A percentile compares a stretch with the other conserved stretches of the same genome.
Evolutionary conservation across 2,888 invertebrate species (phyloP).

Genomic region (Sceliomorpha sp.): DNA sequence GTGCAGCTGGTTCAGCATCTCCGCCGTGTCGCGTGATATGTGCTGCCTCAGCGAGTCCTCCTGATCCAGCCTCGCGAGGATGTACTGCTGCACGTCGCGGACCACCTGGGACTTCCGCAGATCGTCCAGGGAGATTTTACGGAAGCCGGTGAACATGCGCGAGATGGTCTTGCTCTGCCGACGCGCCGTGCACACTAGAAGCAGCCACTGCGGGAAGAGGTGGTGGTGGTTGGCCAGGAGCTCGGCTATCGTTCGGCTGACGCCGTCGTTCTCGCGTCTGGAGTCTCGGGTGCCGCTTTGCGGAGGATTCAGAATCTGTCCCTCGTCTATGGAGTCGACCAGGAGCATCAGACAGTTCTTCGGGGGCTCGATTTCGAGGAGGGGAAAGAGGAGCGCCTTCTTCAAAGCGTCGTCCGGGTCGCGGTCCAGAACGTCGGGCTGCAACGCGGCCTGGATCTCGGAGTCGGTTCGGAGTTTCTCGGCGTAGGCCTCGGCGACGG

Average conservation of each 20-base stretch:
- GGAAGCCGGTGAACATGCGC: conserved; percentile 91
- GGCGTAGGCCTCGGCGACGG: conserved; percentile 89
- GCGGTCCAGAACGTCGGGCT: conserved; percentile 90
- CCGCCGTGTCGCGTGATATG: conserved; percentile 94
- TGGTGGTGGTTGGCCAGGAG: conserved; percentile 94
- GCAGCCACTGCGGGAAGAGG: conserved; percentile 94
- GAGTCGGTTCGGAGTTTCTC: conserved; percentile 89
- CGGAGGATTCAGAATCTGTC: conserved; percentile 72
- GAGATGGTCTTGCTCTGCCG: conserved; percentile 91
- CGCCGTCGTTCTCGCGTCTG: conserved; percentile 76
- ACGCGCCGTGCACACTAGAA: conserved; percentile 93
- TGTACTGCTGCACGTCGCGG: conserved; percentile 97
- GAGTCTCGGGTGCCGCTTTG: conserved; percentile 82
- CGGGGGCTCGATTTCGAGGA: conserved; percentile 92
- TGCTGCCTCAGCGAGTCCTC: conserved; percentile 94
- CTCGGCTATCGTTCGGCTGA: conserved; percentile 87
- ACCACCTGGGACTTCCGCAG: conserved; percentile 93
- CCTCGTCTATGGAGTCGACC: conserved; percentile 96
- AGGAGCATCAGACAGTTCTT: conserved; percentile 91
- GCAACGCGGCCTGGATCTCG: conserved; percentile 90
- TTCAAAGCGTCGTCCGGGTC: conserved; percentile 96
- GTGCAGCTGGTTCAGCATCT: conserved; percentile 95
- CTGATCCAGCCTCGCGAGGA: conserved; percentile 92
- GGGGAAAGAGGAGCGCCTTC: conserved; percentile 91
- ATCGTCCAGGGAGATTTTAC: conserved; percentile 96